phyloP scores from a whole-genome alignment of 2,797 vertebrate genomes.

The Crypturellus tataupa region DNA sequence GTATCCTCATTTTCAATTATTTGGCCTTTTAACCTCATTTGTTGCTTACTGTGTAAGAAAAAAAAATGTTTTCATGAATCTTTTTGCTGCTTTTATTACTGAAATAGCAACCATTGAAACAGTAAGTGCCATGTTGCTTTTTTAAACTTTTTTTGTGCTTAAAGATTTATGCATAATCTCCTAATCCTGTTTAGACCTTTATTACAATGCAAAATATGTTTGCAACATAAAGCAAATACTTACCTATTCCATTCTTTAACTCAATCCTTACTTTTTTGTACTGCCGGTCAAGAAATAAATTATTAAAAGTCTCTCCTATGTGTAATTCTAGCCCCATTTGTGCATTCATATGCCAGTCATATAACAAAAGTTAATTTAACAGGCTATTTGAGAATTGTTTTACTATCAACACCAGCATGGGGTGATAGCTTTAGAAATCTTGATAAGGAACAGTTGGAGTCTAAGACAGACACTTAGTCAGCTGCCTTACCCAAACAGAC shows the following conservation, averaged over 20 bases:
- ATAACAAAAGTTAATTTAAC: background rate
- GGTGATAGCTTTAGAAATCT: background rate
- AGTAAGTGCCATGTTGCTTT: background rate
- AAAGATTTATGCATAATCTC: background rate
- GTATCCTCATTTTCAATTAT: conserved; percentile 41
- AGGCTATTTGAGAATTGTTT: background rate
- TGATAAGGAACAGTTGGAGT: background rate
- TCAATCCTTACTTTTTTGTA: background rate
- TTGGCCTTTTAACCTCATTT: conserved; percentile 48
- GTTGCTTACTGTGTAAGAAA: background rate
- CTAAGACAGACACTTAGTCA: background rate
- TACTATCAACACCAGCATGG: background rate
- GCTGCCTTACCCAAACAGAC: background rate
- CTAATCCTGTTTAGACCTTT: background rate
- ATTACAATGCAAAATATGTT: background rate
- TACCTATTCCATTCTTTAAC: background rate
- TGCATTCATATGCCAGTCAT: background rate
- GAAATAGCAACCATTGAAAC: no score
- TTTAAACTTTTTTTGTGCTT: background rate
- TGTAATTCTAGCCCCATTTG: background rate
- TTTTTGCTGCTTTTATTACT: background rate
- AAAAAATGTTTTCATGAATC: background rate
- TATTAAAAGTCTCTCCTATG: background rate
- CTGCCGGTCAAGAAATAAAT: background rate
- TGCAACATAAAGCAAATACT: background rate